These are phyloP conservation scores for Poeciliopsis presidionis DNA, from an alignment of 2,797 vertebrate genomes.

Conservation along the genomic window DNA sequence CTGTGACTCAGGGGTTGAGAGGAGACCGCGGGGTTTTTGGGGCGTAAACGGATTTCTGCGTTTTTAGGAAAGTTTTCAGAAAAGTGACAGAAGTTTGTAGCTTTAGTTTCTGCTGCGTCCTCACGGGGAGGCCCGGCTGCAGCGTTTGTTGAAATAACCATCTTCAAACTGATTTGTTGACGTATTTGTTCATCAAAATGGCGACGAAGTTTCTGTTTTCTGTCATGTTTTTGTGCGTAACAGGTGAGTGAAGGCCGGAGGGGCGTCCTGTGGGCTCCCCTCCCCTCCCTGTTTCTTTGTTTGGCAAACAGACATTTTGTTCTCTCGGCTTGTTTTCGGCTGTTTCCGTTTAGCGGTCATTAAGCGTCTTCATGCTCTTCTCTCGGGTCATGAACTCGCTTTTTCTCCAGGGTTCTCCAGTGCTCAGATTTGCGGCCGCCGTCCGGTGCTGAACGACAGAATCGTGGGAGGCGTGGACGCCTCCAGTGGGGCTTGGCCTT, in stretches of 20 bases:
- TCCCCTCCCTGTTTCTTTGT: conserved; percentile 23
- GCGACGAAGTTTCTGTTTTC: background rate
- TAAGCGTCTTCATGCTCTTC: fast-evolving
- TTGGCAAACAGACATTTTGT: background rate
- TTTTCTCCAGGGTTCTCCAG: conserved; percentile 41
- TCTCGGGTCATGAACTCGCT: background rate
- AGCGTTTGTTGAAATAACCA: background rate
- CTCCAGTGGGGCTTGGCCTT: conserved; percentile 76
- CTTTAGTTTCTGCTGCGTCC: fast-evolving
- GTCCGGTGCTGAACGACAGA: conserved; percentile 57
- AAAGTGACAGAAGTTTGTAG: background rate
- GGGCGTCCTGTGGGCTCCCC: background rate
- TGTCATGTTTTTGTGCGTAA: conserved; percentile 33
- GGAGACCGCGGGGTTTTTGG: fast-evolving
- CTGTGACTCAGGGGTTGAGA: background rate
- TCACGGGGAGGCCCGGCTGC: background rate
- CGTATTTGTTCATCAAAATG: conserved; percentile 20
- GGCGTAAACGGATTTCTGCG: background rate
- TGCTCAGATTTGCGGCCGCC: conserved; percentile 73
- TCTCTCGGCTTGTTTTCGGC: background rate
- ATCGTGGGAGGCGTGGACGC: conserved; percentile 79
- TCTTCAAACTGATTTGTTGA: background rate
- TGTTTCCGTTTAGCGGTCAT: background rate
- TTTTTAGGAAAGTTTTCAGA: background rate
- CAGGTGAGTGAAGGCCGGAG: conserved; percentile 57